phyloP scores from a whole-genome alignment of 2,113 vertebrate species.

The Crotalus helleri region DNA sequence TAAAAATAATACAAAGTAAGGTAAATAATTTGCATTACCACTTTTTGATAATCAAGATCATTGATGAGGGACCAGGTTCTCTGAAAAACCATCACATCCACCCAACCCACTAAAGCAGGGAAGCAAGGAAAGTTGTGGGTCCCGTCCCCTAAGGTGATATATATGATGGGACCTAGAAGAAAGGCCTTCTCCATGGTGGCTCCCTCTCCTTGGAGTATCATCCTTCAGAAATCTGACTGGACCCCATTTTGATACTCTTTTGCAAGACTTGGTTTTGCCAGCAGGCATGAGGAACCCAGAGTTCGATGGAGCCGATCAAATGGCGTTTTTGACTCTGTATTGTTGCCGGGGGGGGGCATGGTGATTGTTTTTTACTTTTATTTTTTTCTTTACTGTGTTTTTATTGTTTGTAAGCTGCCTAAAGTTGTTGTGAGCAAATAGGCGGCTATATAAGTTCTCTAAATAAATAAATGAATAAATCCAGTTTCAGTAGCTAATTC shows the following conservation, averaged over 20 bases:
- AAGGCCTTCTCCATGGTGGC: neutral
- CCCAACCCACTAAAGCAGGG: neutral
- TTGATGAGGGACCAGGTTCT: neutral
- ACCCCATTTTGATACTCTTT: neutral
- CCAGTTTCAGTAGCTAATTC: neutral
- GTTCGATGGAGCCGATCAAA: neutral
- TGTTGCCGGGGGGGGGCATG: neutral
- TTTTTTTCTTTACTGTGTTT: neutral
- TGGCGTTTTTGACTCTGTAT: neutral
- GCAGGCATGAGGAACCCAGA: neutral
- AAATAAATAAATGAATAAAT: neutral
- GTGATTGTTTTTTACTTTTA: neutral
- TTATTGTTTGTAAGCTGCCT: neutral
- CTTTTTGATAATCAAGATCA: neutral
- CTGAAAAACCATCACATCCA: neutral
- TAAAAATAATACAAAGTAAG: neutral
- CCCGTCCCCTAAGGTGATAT: neutral
- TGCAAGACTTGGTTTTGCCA: neutral
- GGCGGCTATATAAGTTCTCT: neutral
- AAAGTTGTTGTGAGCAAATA: neutral
- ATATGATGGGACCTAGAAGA: neutral
- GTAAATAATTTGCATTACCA: neutral
- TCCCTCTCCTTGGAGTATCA: neutral
- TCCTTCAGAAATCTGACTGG: neutral
- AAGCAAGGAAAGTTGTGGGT: neutral